Percentiles rank a stretch among this genome's conserved stretches.
These are phyloP conservation scores for Campoletis raptor DNA, from an alignment of 2,888 invertebrate genomes.

Conservation along the genomic window DNA sequence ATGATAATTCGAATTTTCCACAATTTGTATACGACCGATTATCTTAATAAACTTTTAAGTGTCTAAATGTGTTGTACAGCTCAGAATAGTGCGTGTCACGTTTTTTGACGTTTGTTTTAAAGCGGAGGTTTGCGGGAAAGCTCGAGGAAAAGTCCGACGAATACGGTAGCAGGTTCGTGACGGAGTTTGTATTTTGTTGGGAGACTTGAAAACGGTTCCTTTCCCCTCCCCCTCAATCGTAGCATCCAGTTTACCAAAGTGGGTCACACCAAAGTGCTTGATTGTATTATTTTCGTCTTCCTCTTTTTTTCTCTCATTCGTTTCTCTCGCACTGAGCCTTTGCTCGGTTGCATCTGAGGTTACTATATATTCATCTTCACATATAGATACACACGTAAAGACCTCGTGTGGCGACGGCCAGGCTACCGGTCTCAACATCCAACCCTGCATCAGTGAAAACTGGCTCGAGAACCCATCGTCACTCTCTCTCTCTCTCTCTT, in stretches of 20 bases:
- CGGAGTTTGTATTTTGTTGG: conserved; percentile 48
- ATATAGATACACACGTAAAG: background rate
- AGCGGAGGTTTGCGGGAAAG: conserved; percentile 68
- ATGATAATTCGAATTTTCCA: background rate
- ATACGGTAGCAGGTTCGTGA: conserved; percentile 49
- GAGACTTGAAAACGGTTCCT: conserved; percentile 62
- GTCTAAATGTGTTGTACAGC: background rate
- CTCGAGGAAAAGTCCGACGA: conserved; percentile 63
- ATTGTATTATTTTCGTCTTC: conserved; percentile 71
- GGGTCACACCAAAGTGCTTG: conserved; percentile 81
- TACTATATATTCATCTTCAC: conserved; percentile 25
- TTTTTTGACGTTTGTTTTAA: conserved; percentile 11
- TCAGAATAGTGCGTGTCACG: background rate
- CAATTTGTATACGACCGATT: background rate
- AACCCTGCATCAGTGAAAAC: conserved; percentile 53
- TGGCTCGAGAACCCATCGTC: conserved; percentile 49
- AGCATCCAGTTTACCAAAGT: conserved; percentile 77
- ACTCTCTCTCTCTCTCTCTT: conserved; percentile 54
- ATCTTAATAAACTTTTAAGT: background rate
- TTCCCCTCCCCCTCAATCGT: background rate
- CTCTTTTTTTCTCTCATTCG: conserved; percentile 64
- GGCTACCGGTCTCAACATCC: conserved; percentile 38
- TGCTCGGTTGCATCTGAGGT: conserved; percentile 23
- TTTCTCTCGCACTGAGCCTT: conserved; percentile 28
- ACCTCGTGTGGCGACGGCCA: conserved; percentile 46